Conservation (phyloP, 2,113 vertebrate species). For the Accipiter cooperii region DNA sequence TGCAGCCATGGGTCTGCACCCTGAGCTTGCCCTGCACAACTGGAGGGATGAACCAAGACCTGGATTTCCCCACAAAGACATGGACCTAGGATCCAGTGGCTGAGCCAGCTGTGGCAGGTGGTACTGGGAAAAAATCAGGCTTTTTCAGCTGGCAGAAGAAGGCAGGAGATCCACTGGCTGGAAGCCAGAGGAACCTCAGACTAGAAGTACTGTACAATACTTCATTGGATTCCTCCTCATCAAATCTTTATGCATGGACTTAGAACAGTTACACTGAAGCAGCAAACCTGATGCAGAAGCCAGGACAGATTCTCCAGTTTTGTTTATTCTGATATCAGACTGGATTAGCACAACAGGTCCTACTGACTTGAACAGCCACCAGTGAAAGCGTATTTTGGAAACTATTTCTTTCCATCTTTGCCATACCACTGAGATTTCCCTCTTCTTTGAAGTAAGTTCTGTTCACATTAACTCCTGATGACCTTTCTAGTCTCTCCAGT, state of each 20-base stretch:
- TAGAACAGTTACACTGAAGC: not conserved
- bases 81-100: not conserved
- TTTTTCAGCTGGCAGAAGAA: not conserved
- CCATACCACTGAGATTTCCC: not conserved
- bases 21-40: not conserved
- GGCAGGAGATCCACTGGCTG: not conserved
- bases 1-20: not conserved
- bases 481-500: not conserved
- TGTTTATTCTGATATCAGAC: not conserved
- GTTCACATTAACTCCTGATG: not conserved
- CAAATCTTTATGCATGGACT: not conserved
- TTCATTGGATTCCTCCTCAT: not conserved
- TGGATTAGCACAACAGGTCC: not conserved
- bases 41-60: not conserved
- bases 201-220: not conserved
- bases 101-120: not conserved
- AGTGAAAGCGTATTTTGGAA: not conserved
- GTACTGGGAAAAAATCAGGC: not conserved
- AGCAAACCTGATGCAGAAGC: not conserved
- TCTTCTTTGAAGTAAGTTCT: not conserved
- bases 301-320: not conserved
- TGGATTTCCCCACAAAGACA: not conserved
- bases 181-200: not conserved
- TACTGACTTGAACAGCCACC: not conserved
- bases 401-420: not conserved